Evolutionary conservation across 2,888 invertebrate species (phyloP).

Genomic region (Litoditis marina): DNA sequence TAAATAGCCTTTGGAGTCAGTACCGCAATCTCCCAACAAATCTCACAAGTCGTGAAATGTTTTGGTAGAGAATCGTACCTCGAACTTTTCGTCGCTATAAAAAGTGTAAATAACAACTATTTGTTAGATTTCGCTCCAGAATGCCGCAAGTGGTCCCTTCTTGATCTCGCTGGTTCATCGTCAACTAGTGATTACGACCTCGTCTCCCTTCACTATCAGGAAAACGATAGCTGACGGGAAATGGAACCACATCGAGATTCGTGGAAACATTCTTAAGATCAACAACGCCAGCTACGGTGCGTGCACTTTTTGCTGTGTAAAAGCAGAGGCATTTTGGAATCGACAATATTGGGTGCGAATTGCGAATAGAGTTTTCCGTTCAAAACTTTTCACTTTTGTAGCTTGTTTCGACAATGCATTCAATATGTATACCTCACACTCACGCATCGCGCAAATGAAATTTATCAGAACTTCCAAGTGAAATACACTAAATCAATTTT

Average conservation of each 20-base stretch:
- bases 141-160: conserved; percentile 9
- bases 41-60: too few relatives aligned
- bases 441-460: too few relatives aligned
- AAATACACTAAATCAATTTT: neutral
- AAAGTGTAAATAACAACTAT: neutral
- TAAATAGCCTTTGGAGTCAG: too few relatives aligned
- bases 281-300: conserved; percentile 31
- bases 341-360: too few relatives aligned
- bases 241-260: conserved; percentile 34
- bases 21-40: too few relatives aligned
- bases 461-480: neutral
- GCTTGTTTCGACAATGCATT: too few relatives aligned
- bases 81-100: too few relatives aligned
- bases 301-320: neutral
- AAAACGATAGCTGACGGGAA: conserved; percentile 33
- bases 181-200: conserved; percentile 22
- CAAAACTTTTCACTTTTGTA: too few relatives aligned
- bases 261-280: conserved; percentile 31
- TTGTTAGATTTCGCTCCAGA: conserved; percentile 6
- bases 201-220: conserved; percentile 24
- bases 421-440: too few relatives aligned
- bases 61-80: too few relatives aligned
- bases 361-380: too few relatives aligned
- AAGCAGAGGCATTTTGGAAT: too few relatives aligned
- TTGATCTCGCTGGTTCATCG: conserved; percentile 24